Conservation (phyloP, 2,113 vertebrate species). For the Setophaga kirtlandii region DNA sequence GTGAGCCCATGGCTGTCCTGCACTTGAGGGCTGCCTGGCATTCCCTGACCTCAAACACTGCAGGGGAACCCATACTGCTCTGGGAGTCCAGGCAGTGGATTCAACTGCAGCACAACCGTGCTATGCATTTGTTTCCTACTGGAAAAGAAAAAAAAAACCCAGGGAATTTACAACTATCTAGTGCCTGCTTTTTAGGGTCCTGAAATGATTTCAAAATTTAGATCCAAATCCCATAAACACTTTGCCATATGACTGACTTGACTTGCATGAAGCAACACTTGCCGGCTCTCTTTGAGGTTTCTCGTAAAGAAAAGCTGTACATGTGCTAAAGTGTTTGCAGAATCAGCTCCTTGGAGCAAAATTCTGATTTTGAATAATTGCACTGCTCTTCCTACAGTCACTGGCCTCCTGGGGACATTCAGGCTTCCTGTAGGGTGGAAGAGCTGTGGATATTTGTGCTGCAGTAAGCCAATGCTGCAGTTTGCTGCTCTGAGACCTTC, state of each 20-base stretch:
- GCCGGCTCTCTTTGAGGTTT: conserved; percentile 30
- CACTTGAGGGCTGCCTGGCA: not conserved
- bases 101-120: not conserved
- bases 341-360: conserved; percentile 5
- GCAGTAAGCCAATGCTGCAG: not conserved
- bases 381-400: not conserved
- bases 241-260: conserved; percentile 46
- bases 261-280: not conserved
- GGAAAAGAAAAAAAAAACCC: not conserved
- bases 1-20: not conserved
- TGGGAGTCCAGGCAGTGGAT: fast-evolving
- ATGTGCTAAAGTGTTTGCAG: conserved; percentile 56
- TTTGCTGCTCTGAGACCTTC: not conserved
- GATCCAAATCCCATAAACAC: conserved; percentile 21
- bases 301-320: conserved; percentile 37
- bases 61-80: not conserved
- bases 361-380: not conserved
- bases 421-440: not conserved
- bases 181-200: not conserved
- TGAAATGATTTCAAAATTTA: conserved; percentile 35
- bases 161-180: not conserved
- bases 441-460: not conserved
- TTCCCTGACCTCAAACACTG: fast-evolving
- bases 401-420: not conserved
- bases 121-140: not conserved